Conservation (phyloP, 2,113 vertebrate species). For the Ptychochromis oligacanthus region DNA sequence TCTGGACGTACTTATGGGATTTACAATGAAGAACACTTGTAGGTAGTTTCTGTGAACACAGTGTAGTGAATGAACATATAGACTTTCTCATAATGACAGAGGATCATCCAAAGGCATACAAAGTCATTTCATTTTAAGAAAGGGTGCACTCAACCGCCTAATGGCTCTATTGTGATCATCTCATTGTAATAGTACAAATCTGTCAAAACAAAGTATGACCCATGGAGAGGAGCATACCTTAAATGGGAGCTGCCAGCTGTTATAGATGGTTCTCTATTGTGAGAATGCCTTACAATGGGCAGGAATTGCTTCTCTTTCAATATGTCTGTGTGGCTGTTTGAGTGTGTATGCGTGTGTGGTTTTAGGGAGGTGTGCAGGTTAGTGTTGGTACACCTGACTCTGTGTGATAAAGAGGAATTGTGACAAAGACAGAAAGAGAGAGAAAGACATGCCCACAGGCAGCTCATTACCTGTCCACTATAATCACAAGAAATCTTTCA, state of each 20-base stretch:
- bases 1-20: background rate
- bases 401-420: conserved; percentile 16
- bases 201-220: conserved; percentile 51
- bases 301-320: conserved; percentile 2
- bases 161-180: conserved; percentile 45
- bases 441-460: conserved; percentile 30
- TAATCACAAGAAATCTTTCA: conserved; percentile 38
- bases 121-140: conserved; percentile 49
- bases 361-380: background rate
- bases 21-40: background rate
- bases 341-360: background rate
- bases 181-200: conserved; percentile 51
- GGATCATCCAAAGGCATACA: conserved; percentile 14
- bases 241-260: conserved; percentile 39
- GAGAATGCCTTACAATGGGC: conserved; percentile 11
- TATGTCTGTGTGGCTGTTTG: background rate
- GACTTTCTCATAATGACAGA: background rate
- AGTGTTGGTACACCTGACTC: background rate
- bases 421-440: conserved; percentile 38
- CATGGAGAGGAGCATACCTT: conserved; percentile 10
- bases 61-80: conserved; percentile 15
- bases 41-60: background rate
- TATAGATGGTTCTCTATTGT: conserved; percentile 33
- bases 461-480: conserved; percentile 53
- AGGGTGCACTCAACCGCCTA: conserved; percentile 37